These are phyloP conservation scores for Danionella cerebrum DNA, from an alignment of 2,113 vertebrate species.

Conservation along the genomic window DNA sequence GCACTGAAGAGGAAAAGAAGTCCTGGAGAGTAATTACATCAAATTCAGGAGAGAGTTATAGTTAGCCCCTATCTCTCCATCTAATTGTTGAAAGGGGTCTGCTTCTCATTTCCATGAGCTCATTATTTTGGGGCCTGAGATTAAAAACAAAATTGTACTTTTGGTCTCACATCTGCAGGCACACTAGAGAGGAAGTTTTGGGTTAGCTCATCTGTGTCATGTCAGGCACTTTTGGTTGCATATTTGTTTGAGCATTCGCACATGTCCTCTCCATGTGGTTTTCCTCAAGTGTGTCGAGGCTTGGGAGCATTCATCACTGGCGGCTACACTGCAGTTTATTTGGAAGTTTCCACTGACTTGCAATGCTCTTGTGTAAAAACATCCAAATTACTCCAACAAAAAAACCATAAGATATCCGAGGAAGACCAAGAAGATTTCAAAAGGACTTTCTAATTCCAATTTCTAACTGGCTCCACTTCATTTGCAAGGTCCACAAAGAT, in stretches of 20 bases:
- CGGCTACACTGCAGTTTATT: slow-evolving; percentile 36
- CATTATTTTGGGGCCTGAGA: slow-evolving; percentile 42
- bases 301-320: slow-evolving; percentile 42
- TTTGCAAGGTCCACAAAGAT: background rate
- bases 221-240: slow-evolving; percentile 44
- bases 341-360: slow-evolving; percentile 39
- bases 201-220: slow-evolving; percentile 46
- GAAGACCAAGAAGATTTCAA: background rate
- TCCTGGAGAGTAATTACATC: slow-evolving; percentile 45
- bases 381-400: slow-evolving; percentile 5
- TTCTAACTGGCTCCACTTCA: background rate
- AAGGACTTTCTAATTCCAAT: background rate
- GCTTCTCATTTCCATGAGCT: slow-evolving; percentile 45
- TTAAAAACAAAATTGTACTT: slow-evolving; percentile 41
- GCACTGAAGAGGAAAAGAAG: slow-evolving; percentile 37
- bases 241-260: slow-evolving; percentile 44
- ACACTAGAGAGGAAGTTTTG: slow-evolving; percentile 43
- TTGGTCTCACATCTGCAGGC: slow-evolving; percentile 35
- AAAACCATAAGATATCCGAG: background rate
- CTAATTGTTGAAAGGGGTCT: slow-evolving; percentile 42
- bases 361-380: slow-evolving; percentile 17
- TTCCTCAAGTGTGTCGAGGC: slow-evolving; percentile 41
- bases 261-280: slow-evolving; percentile 45
- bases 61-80: slow-evolving; percentile 40
- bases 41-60: slow-evolving; percentile 32